Percentiles rank a stretch among this genome's conserved stretches.
Conservation (phyloP, 2,113 vertebrate genomes). For the Psettodes erumei region DNA sequence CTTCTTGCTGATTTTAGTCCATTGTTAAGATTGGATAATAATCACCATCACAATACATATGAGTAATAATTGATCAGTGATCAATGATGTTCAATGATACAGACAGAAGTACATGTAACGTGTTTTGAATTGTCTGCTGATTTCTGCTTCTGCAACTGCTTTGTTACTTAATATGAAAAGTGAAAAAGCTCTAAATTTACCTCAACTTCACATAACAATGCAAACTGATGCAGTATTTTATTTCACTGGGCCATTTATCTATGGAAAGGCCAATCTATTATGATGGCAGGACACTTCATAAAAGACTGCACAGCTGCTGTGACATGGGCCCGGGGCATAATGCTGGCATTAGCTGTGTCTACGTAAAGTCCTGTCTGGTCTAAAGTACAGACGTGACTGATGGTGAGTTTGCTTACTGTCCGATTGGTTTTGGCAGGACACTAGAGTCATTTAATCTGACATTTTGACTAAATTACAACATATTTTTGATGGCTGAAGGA, state of each 20-base stretch:
- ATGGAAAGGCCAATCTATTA: not conserved
- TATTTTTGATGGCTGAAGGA: not conserved
- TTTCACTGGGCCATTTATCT: too few relatives aligned
- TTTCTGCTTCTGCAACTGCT: not conserved
- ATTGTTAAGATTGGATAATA: too few relatives aligned
- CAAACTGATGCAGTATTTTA: not conserved
- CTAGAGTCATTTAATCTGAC: constrained; percentile 6
- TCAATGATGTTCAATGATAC: too few relatives aligned
- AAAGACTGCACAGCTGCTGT: not conserved
- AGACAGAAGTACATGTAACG: not conserved
- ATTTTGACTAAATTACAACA: constrained; percentile 5
- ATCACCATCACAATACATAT: too few relatives aligned
- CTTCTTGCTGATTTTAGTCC: too few relatives aligned
- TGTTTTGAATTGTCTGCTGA: not conserved
- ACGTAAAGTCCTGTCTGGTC: constrained; percentile 43
- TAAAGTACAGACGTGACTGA: constrained; percentile 53
- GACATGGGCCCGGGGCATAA: not conserved
- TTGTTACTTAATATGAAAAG: not conserved
- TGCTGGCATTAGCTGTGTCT: not conserved
- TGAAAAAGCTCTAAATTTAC: too few relatives aligned
- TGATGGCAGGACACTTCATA: not conserved
- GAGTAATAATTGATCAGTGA: too few relatives aligned
- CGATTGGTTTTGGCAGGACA: constrained; percentile 48
- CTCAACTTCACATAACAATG: not conserved
- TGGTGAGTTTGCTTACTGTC: constrained; percentile 27